phyloP scores from a whole-genome alignment of 2,797 vertebrate genomes.

The Oreochromis mossambicus region DNA sequence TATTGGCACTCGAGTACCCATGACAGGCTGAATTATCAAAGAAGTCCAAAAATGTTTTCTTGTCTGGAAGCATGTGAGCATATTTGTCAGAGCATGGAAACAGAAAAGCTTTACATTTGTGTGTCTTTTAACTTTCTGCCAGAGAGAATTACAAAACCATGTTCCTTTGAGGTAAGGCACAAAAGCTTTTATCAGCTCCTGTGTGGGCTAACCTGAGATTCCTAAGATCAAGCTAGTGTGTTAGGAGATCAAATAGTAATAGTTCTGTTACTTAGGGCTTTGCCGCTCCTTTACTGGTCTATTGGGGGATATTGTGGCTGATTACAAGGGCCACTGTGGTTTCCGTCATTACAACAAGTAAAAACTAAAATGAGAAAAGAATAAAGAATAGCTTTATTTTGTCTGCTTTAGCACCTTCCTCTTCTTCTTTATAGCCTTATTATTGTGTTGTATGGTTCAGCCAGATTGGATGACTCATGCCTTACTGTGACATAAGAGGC shows the following conservation, averaged over 20 bases:
- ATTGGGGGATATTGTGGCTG: not conserved
- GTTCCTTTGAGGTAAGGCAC: conserved; percentile 14
- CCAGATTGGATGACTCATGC: not conserved
- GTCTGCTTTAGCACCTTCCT: not conserved
- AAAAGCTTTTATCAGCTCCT: conserved; percentile 25
- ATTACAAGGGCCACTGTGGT: conserved; percentile 1
- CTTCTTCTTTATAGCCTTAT: not conserved
- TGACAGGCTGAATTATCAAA: conserved; percentile 24
- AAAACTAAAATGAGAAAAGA: not conserved
- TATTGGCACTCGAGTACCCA: not conserved
- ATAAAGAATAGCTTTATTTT: not conserved
- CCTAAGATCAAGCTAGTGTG: not conserved
- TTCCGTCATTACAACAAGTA: not conserved
- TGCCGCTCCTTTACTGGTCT: conserved; percentile 7
- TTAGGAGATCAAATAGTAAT: conserved; percentile 15
- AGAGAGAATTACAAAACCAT: not conserved
- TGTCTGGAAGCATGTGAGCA: not conserved
- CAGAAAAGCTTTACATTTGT: conserved; percentile 12
- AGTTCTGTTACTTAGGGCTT: conserved; percentile 12
- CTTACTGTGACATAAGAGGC: not conserved
- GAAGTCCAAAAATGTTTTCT: not conserved
- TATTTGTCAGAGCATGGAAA: not conserved
- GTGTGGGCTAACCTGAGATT: conserved; percentile 30
- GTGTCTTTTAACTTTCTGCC: not conserved
- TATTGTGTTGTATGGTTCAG: not conserved